Evolutionary conservation across 2,888 invertebrate genomes (phyloP), one percentile per base, ranked within the genome.

Genomic region (Resseliella maxima): DNA sequence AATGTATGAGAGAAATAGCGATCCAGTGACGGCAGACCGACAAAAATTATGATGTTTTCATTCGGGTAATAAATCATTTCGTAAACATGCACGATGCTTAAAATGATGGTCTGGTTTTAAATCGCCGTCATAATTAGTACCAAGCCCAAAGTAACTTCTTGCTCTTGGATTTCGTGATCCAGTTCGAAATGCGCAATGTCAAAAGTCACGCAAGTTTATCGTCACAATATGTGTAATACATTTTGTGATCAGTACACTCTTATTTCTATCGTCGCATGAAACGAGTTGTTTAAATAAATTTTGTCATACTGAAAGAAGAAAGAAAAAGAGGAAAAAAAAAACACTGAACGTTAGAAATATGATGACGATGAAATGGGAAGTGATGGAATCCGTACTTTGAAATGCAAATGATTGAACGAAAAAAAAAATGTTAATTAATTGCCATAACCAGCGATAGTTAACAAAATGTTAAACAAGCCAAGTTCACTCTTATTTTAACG

Each of bases 171-270:
- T 12, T 72, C 72, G 72, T 72, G 72, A 72, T 31, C 31, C 31
- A 72, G 31, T 72, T 72, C 15, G 3, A 27, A 72, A 31, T 72
- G 15, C 12, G 15, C 72, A 72, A 72, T 72, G 72, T 31, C 72
- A 72, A 72, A 72, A 72, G 72, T 72, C 72, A 72, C 72, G 72
- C 72, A 72, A 15, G 27, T 59, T 12, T 24, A 59, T 24, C 59
- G 27, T 59, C 59, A 27, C 5, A 21, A 12, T 10, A 59, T 24
- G 15, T 18, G 10, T 50, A 6, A 50, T 50, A 2, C 10, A 18
- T 12, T 18, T 18, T 6, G 21, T 18, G 50, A 18, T 50, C 6
- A 12, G 12, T 12, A 8, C 41, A 41, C 41, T 41, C 41, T 41
- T 41, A 12, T 41, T 41, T 41, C 12, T 41, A 41, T 12, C 41